phyloP scores from a whole-genome alignment of 2,797 vertebrate genomes.

The Hippoglossus hippoglossus region DNA sequence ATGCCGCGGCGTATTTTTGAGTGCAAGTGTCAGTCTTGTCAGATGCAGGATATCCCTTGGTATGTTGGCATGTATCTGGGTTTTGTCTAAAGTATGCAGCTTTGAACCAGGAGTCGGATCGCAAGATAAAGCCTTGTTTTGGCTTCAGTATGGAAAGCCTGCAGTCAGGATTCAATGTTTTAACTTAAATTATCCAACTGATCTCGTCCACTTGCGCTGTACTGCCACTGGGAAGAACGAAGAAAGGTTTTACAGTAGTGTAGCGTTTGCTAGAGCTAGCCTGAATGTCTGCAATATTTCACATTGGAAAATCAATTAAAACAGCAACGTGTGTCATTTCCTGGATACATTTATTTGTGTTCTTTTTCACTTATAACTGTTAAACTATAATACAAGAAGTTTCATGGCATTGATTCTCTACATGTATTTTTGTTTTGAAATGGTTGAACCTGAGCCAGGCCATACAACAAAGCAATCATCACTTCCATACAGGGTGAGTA shows the following conservation, averaged over 20 bases:
- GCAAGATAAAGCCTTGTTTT: constrained; percentile 68
- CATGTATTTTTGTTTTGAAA: too few species aligned
- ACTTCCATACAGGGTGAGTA: too few species aligned
- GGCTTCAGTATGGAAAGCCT: constrained; percentile 37
- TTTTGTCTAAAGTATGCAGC: constrained; percentile 63
- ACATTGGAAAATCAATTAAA: too few species aligned
- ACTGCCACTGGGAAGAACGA: too few species aligned
- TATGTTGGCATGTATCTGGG: constrained; percentile 40
- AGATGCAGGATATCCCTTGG: constrained; percentile 43
- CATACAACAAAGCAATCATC: too few species aligned
- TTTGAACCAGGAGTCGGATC: constrained; percentile 48
- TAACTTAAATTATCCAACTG: constrained; percentile 1
- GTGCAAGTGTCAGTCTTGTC: constrained; percentile 54
- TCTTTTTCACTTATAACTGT: neutral
- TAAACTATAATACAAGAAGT: too few species aligned
- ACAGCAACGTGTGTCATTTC: neutral
- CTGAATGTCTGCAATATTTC: too few species aligned
- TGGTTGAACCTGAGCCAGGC: too few species aligned
- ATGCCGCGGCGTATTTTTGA: constrained; percentile 43
- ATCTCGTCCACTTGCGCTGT: too few species aligned
- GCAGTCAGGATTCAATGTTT: constrained; percentile 35
- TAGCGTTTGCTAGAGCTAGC: too few species aligned
- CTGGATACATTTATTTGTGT: neutral
- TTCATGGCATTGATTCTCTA: too few species aligned
- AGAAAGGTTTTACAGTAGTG: too few species aligned